A percentile compares a stretch with the other conserved stretches of the same genome.
phyloP scores from a whole-genome alignment of 2,888 invertebrate species.

The Protodeltote pygarga region DNA sequence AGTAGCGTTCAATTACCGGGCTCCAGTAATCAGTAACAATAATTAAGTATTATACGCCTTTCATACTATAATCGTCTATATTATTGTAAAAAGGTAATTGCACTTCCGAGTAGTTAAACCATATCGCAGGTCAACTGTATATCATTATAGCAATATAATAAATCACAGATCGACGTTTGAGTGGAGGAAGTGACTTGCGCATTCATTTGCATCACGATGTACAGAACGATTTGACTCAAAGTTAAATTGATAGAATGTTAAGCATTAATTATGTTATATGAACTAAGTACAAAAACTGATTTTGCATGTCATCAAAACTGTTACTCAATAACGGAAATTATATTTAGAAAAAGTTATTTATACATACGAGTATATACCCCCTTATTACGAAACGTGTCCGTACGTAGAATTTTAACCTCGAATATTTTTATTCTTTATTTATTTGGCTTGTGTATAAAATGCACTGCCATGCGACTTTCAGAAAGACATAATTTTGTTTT shows the following conservation, averaged over 20 bases:
- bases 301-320: conserved; percentile 12
- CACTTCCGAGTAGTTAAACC: conserved; percentile 21
- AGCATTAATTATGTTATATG: conserved; percentile 19
- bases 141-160: conserved; percentile 14
- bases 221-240: conserved; percentile 5
- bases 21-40: neutral
- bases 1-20: no score
- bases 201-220: conserved; percentile 12
- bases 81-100: conserved; percentile 24
- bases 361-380: no score
- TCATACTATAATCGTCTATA: no score
- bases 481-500: no score
- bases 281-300: conserved; percentile 1
- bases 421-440: no score
- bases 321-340: conserved; percentile 16
- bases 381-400: no score
- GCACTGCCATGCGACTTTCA: no score
- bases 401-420: no score
- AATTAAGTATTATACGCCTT: conserved; percentile 5
- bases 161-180: neutral
- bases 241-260: conserved; percentile 21
- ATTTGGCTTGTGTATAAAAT: no score
- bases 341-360: no score
- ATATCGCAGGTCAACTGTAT: conserved; percentile 9
- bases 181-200: conserved; percentile 42